Base-by-base conservation (phyloP, 2,888 invertebrate species). In the Habroteleia sp. region DNA sequence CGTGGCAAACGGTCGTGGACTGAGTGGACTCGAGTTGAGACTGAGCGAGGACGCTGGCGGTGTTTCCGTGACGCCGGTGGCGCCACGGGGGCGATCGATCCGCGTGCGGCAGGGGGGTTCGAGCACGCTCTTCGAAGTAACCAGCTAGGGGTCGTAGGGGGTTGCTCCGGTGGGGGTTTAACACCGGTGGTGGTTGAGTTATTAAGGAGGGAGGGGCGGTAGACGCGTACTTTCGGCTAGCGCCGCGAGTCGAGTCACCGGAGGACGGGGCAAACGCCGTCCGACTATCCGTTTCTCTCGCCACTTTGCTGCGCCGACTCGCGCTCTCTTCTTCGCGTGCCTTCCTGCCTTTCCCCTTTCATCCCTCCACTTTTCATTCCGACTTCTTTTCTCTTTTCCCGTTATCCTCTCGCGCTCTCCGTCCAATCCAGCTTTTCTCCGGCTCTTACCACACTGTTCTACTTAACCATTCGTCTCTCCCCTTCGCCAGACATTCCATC, bases 21-120 rank as follows among this genome's bases (percentile, higher is more conserved):
- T 86, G 88, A 87, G 85, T 88, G 86, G 86, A 87, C 85, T 85
- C 84, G 87, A 85, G 84, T 85, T 85, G 84, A 83, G 84, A 88
- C 88, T 86, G 85, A 81, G 85, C 79, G 79, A 80, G 77, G 81
- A 76, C 79, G 76, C 69, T 68, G 69, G 66, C 63, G 78, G 81
- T 79, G 82, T 82, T 79, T 79, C 81, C 75, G 80, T 73, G 79
- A 75, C 82, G 85, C 83, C 80, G 77, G 79, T 83, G 82, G 85
- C 87, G 86, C 84, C 85, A 78, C 79, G 65, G 76, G 71, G 78
- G 48, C 80, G 80, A 79, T 79, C 80, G 80, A 80, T 78, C 74
- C 75, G 77, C 74, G 48, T 44, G 75, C 60, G 60, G 73, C 77
- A 29, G 56, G 60, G 66, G 41, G 31, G 63, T n/a, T 8, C 4